Percentiles rank a stretch among this genome's conserved stretches.
These are phyloP conservation scores for Centropus bengalensis DNA, from an alignment of 2,113 vertebrate genomes.

Conservation along the genomic window DNA sequence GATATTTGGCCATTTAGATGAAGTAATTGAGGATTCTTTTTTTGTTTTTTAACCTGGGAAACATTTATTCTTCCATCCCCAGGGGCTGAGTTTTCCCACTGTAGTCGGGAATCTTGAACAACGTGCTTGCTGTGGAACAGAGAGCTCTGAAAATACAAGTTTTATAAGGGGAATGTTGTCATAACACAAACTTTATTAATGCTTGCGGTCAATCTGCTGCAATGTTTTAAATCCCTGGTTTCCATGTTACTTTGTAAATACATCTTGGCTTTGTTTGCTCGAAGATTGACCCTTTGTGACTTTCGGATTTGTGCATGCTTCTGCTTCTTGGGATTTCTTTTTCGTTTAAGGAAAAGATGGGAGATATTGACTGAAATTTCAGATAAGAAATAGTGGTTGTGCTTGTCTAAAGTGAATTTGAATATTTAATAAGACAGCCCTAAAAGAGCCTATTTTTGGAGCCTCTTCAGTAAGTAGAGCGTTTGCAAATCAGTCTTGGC, in stretches of 20 bases:
- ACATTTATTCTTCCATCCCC: neutral
- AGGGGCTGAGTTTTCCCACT: neutral
- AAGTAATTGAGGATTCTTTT: neutral
- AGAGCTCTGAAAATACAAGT: neutral
- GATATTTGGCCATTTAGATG: neutral
- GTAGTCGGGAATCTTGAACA: fast-evolving
- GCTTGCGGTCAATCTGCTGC: neutral
- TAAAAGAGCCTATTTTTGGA: neutral
- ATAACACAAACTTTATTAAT: neutral
- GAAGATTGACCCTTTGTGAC: slow-evolving; percentile 7
- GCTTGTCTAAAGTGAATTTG: neutral
- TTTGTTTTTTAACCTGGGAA: neutral
- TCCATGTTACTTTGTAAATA: slow-evolving; percentile 52
- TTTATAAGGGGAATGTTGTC: slow-evolving; percentile 27
- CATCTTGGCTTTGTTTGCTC: neutral
- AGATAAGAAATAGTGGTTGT: neutral
- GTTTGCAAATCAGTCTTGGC: neutral
- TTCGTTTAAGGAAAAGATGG: neutral
- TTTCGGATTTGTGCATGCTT: neutral
- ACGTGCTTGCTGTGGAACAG: neutral
- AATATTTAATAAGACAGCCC: neutral
- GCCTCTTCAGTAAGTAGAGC: neutral
- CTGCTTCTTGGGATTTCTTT: neutral
- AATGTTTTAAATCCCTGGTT: slow-evolving; percentile 37
- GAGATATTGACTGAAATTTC: neutral